Evolutionary conservation across 2,888 invertebrate species (phyloP), one percentile per base, ranked within the genome.

Genomic region (Prosopocoilus inquinatus): DNA sequence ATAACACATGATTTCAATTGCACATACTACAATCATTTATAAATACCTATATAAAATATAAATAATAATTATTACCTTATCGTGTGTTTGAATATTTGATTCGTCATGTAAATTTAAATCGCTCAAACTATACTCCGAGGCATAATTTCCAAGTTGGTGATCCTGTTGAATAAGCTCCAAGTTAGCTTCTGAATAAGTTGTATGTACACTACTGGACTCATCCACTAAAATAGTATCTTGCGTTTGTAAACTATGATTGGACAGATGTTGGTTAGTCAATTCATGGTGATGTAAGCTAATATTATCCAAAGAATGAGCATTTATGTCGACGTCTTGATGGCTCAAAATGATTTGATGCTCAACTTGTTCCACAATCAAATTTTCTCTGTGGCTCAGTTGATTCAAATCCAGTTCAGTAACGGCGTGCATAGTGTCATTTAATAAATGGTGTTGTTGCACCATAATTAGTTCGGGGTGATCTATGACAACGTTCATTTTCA

Each of bases 261-360:
- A 71, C 46, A 74, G 62, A 53, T 74, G 74, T 46, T 74, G 72
- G 45, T 63, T 66, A 45, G 67, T 67, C 54, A 77, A 65, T 53
- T 75, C 72, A 54, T 72, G 71, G 59, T 70, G 72, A 54, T 68
- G 72, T 36, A 77, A 60, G 56, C 73, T 70, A 45, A 77, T 70
- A 55, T 68, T 71, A 16, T 73, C 71, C 48, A 77, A 62, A 11
- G 71, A 64, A 60, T 74, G 71, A 28, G 64, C 66, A 51, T 65
- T 66, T 9, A 73, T 67, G 50, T 70, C 67, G 43, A 71, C 68
- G 60, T 67, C 68, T 45, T 70, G 68, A 47, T 71, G 69, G 7
- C 66, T 59, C 55, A 76, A 62, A 55, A 75, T 75, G 9, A 76
- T 70, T 55, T 72, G 70, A 54, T 75, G 72, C 32, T 64, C 69